Conservation (phyloP, 2,888 invertebrate species). For the Erynnis tages region DNA sequence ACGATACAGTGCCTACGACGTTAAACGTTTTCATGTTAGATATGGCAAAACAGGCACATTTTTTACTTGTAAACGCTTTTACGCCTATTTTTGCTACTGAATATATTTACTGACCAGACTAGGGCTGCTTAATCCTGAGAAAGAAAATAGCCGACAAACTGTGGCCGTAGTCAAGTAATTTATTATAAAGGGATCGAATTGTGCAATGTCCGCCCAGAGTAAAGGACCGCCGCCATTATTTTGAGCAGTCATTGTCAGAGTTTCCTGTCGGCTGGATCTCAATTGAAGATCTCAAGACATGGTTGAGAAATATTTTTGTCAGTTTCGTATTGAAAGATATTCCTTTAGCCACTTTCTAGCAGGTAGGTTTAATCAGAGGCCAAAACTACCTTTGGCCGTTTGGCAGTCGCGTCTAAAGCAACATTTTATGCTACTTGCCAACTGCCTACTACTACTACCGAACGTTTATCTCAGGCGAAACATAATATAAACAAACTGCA, state of each 20-base stretch:
- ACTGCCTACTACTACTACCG: slow-evolving; percentile 5
- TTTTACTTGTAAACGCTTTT: not conserved
- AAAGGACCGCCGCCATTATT: not conserved
- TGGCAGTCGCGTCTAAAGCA: slow-evolving; percentile 17
- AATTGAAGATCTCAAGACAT: slow-evolving; percentile 6
- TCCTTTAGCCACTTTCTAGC: not conserved
- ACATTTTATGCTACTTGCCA: slow-evolving; percentile 22
- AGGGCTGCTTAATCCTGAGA: not conserved
- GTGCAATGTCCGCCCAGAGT: slow-evolving; percentile 29
- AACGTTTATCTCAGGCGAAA: slow-evolving; percentile 11
- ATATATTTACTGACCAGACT: not conserved
- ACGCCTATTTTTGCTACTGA: not conserved
- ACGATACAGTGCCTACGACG: too few relatives aligned
- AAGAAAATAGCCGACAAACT: not conserved
- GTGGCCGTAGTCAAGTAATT: not conserved
- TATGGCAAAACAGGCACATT: not conserved
- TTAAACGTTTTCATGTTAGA: too few relatives aligned
- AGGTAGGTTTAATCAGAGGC: slow-evolving; percentile 8
- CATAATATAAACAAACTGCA: slow-evolving; percentile 19
- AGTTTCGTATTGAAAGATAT: not conserved
- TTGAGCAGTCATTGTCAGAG: slow-evolving; percentile 2
- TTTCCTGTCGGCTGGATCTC: slow-evolving; percentile 2
- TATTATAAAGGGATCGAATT: slow-evolving; percentile 14
- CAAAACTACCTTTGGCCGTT: slow-evolving; percentile 4
- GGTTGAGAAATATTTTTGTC: not conserved